phyloP scores from a whole-genome alignment of 1,140 invertebrate species.

The Drosophila littoralis region DNA sequence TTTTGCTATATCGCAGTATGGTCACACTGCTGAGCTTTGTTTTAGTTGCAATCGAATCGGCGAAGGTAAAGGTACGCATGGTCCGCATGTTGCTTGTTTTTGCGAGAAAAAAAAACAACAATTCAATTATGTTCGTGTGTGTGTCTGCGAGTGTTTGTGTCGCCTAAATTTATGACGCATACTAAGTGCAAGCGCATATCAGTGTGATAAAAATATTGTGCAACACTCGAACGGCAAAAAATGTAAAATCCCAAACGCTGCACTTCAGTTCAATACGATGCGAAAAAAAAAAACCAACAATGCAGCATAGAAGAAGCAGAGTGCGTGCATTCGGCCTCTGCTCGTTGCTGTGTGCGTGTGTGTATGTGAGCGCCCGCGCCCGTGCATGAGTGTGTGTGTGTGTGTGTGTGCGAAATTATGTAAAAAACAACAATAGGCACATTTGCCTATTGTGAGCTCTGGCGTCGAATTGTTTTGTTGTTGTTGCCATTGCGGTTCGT shows the following conservation, averaged over 20 bases:
- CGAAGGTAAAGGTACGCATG: constrained; percentile 33
- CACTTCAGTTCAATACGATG: constrained; percentile 23
- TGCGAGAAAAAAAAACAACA: constrained; percentile 55
- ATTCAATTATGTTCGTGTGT: constrained; percentile 57
- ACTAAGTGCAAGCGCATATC: constrained; percentile 57
- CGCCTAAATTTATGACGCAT: constrained; percentile 71
- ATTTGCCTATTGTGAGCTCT: constrained; percentile 44
- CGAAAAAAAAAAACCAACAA: constrained; percentile 21
- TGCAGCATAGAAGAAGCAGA: constrained; percentile 46
- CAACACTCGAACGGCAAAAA: constrained; percentile 41
- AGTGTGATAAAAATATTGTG: constrained; percentile 40
- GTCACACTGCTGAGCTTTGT: constrained; percentile 18
- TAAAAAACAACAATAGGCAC: constrained; percentile 67
- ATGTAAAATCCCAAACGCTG: constrained; percentile 29
- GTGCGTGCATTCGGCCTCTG: constrained; percentile 64
- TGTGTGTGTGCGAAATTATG: constrained; percentile 71
- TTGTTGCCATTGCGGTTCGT: constrained; percentile 9
- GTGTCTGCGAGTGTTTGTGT: constrained; percentile 42
- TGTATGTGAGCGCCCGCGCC: neutral
- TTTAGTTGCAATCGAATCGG: constrained; percentile 52
- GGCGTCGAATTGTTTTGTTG: constrained; percentile 24
- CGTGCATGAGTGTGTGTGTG: constrained; percentile 35
- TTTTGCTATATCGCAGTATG: neutral
- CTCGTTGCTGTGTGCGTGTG: constrained; percentile 28
- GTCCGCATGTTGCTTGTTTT: constrained; percentile 21